Percentiles rank a stretch among this genome's conserved stretches.
Evolutionary conservation across 64 coral and sea anemone genomes (phyloP).

Genomic region (Montipora cactus): DNA sequence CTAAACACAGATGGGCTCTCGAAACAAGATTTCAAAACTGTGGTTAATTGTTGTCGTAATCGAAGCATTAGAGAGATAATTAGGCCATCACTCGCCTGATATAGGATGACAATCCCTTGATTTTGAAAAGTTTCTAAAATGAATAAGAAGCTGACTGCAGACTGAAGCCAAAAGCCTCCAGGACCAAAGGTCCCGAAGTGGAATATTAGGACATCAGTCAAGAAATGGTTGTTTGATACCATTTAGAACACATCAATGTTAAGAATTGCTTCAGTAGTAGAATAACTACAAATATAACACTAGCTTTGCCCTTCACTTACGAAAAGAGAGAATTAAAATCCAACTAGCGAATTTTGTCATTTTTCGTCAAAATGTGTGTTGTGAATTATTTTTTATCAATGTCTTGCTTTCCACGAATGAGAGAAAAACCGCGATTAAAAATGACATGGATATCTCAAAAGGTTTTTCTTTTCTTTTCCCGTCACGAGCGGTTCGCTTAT

Average conservation of each 20-base stretch:
- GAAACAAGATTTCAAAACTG: slow-evolving; percentile 59
- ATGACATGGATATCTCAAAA: not conserved
- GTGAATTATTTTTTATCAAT: not conserved
- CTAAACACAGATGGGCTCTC: slow-evolving; percentile 50
- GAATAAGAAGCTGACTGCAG: not conserved
- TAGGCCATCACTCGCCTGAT: not conserved
- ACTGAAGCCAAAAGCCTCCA: not conserved
- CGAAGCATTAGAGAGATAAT: slow-evolving; percentile 43
- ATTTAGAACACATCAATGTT: too few relatives aligned
- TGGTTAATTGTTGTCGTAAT: slow-evolving; percentile 45
- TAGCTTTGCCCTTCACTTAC: not conserved
- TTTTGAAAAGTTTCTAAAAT: slow-evolving; percentile 22
- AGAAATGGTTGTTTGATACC: too few relatives aligned
- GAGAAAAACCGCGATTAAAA: not conserved
- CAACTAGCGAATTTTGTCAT: not conserved
- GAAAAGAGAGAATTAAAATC: not conserved
- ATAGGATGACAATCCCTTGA: slow-evolving; percentile 28
- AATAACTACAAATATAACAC: not conserved
- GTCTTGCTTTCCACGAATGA: not conserved
- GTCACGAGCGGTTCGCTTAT: not conserved
- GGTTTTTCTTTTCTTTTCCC: not conserved
- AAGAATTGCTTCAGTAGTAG: not conserved
- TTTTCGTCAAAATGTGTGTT: not conserved
- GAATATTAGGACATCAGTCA: not conserved
- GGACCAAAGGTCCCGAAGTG: not conserved